A percentile compares a stretch with the other conserved stretches of the same genome.
These are phyloP conservation scores for Deladenus siricidicola DNA, from an alignment of 2,888 invertebrate species.

Conservation along the genomic window DNA sequence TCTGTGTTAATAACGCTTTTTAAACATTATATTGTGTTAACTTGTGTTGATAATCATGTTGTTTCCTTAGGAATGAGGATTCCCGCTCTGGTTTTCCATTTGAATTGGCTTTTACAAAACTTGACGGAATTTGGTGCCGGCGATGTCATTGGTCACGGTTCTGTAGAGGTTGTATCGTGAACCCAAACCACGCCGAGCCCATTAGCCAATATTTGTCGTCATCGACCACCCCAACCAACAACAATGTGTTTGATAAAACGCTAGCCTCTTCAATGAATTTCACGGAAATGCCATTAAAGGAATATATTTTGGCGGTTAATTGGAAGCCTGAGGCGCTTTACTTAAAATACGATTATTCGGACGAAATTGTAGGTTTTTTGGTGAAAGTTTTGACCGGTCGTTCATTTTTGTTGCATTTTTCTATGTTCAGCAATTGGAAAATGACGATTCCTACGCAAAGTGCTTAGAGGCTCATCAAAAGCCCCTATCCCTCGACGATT, in stretches of 20 bases:
- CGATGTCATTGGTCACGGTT: conserved; percentile 63
- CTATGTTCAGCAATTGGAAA: conserved; percentile 64
- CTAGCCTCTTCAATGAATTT: not conserved
- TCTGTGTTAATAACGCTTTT: no score
- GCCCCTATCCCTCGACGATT: conserved; percentile 74
- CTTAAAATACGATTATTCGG: conserved; percentile 72
- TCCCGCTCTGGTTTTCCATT: conserved; percentile 85
- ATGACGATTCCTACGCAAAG: conserved; percentile 67
- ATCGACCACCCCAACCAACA: no score
- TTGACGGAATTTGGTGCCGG: conserved; percentile 8
- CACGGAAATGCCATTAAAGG: not conserved
- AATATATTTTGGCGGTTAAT: conserved; percentile 68
- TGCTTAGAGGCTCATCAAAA: conserved; percentile 69
- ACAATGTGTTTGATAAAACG: no score
- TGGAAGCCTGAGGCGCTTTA: conserved; percentile 91
- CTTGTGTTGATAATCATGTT: not conserved
- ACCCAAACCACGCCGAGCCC: not conserved
- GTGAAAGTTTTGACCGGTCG: no score
- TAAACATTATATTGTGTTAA: not conserved
- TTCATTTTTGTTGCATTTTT: not conserved
- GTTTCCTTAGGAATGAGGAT: conserved; percentile 71
- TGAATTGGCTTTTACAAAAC: conserved; percentile 61
- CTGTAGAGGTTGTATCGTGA: conserved; percentile 74
- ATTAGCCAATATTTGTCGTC: not conserved
- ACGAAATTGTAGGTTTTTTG: conserved; percentile 63